phyloP scores from a whole-genome alignment of 2,113 vertebrate species.

The Tachysurus fulvidraco region DNA sequence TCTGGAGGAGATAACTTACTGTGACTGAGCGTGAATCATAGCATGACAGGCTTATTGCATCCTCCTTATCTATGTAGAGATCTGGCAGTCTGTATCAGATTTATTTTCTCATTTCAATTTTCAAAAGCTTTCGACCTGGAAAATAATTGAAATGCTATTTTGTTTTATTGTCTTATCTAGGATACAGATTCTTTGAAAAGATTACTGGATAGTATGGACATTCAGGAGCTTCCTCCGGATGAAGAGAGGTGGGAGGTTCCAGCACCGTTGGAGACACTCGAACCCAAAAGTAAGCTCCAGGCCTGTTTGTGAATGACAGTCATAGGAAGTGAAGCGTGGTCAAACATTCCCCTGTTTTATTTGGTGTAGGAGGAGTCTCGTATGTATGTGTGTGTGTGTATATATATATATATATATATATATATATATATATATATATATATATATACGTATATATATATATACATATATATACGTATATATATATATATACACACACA shows the following conservation, averaged over 20 bases:
- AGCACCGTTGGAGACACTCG: constrained; percentile 53
- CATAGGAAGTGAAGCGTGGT: not conserved
- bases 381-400: too few relatives aligned
- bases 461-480: too few relatives aligned
- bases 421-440: not conserved
- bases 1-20: constrained; percentile 28
- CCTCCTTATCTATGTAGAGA: constrained; percentile 5
- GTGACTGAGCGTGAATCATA: constrained; percentile 8
- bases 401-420: too few relatives aligned
- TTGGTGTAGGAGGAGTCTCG: not conserved
- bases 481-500: too few relatives aligned
- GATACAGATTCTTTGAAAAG: constrained; percentile 60
- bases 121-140: not conserved
- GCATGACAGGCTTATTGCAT: constrained; percentile 24
- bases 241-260: constrained; percentile 76
- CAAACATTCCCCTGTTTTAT: not conserved
- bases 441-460: not conserved
- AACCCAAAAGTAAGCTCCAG: constrained; percentile 41
- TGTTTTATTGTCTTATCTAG: constrained; percentile 49
- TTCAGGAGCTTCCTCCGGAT: constrained; percentile 66
- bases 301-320: not conserved
- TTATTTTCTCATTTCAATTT: not conserved
- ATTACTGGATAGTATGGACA: constrained; percentile 63
- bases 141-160: not conserved
- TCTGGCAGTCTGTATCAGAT: not conserved